These are phyloP conservation scores for Anagyrus pseudococci DNA, from an alignment of 2,888 invertebrate species.

Conservation along the genomic window DNA sequence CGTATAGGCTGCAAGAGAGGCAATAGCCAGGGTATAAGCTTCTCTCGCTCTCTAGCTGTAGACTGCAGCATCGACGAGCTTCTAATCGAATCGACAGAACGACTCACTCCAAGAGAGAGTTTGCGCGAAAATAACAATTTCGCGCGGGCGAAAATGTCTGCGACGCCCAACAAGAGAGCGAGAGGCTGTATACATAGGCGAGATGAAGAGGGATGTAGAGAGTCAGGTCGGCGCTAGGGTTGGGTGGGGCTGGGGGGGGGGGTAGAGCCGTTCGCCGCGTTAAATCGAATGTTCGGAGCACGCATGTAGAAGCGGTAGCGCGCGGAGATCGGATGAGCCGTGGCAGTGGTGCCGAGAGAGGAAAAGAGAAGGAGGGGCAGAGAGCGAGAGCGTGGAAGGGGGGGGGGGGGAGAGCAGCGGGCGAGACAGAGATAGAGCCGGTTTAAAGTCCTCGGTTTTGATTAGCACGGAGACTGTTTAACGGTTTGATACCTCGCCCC, in stretches of 20 bases:
- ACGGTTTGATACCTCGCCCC: conserved; percentile 62
- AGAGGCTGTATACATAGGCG: no score
- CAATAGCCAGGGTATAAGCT: no score
- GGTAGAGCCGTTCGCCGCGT: neutral
- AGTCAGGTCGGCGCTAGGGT: neutral
- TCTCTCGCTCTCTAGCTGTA: no score
- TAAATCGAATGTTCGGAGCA: conserved; percentile 36
- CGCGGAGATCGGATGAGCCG: no score
- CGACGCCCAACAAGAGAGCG: conserved; percentile 5
- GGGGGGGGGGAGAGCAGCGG: conserved; percentile 23
- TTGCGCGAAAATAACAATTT: conserved; percentile 28
- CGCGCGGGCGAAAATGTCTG: conserved; percentile 5
- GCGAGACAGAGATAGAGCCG: conserved; percentile 37
- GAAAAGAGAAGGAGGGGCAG: conserved; percentile 3
- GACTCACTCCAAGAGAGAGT: neutral
- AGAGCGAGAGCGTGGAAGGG: neutral
- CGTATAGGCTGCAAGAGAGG: no score
- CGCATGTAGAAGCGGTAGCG: no score
- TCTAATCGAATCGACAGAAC: conserved; percentile 19
- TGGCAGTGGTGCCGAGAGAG: neutral
- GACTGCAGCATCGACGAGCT: no score
- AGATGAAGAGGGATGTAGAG: no score
- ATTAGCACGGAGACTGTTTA: conserved; percentile 64
- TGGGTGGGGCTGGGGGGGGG: neutral
- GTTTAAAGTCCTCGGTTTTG: conserved; percentile 59